Base-by-base conservation (phyloP, 2,888 invertebrate species). In the Sarcophaga subvicina region DNA sequence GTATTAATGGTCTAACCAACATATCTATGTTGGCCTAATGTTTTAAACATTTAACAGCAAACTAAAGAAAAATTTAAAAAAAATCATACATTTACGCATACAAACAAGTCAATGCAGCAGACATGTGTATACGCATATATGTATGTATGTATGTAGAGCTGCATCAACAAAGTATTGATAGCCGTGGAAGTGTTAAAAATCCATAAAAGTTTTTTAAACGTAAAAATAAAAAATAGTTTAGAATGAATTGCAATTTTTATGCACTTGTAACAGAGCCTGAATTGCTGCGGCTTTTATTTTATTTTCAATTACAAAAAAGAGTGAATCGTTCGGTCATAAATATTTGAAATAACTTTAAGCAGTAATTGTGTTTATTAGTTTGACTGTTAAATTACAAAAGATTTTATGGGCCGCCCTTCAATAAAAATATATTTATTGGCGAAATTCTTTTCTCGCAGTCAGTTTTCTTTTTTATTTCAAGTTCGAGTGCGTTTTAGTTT, bases 151-250 rank as follows among this genome's bases (percentile, higher is more conserved):
- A 22, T 25, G 5, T 64, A 12, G 64, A 54, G 22, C 25, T 14
- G 64, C 2, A 37, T 11, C 54, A 76, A 71, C 79, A 70, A 78
- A 45, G 59, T 54, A 45, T 66, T 66, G 54, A 54, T 5, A 59
- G 66, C 27, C 76, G 12, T 37, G 54, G 37, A 67, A 78, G 79
- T 70, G 63, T 71, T 63, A 79, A 79, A 71, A 47, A n/a, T 63
- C 70, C 37, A 70, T 71, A 71, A 79, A 79, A 27, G 45, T 67
- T 67, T 67, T 67, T 59, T 25, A 77, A 77, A 47, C 60, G 45
- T n/a, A 62, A 67, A 37, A 45, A 77, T 67, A 60, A 67, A 45
- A 37, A 37, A 37, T 10, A 45, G 45, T 73, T 14, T 12, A 77
- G 22, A 59, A 77, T 77, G 22, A 77, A 67, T 67, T 77, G 59